Base-by-base conservation (phyloP, 2,888 invertebrate species). In the Poecilobothrus nobilitatus region DNA sequence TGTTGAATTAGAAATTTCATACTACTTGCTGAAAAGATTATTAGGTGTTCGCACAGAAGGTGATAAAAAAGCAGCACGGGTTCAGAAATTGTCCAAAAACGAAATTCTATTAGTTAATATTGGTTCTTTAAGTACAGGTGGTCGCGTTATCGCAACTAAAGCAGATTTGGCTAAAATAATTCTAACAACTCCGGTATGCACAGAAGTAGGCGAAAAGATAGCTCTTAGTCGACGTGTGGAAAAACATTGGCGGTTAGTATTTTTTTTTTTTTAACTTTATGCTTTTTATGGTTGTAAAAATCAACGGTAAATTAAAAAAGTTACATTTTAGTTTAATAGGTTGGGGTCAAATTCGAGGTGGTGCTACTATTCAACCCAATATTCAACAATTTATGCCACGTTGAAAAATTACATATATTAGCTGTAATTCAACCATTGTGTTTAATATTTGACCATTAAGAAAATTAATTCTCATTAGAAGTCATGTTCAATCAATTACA, bases 321-420 rank as follows among this genome's bases (percentile, higher is more conserved):
- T 67, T 68, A 70, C 73, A 73, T 85, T 85, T 37, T 85, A 91
- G 92, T 83, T 89, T 99, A 80, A 99, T 99, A 81, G 99, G 99
- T 75, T 99, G 99, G 99, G 99, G 98, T 75, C 95, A 97, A 83
- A 99, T 99, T 83, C 90, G 95, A 83, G 93, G 96, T 80, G 99
- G 99, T 75, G 92, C 93, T 80, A 96, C 95, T 75, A 96, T 99
- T 78, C 92, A 93, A 78, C 97, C 97, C 68, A 78, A 79, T 68
- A 70, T 74, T 63, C 75, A 76, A 18, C 53, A 53, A 53, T 53
- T 53, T 53, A 53, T 27, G 27, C 27, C 27, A 27, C 27, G 5
- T 5, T 27, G 5, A 27, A 27, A 27, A 27, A 27, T n/a, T n/a
- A n/a, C n/a, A n/a, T n/a, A n/a, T n/a, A n/a, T n/a, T n/a, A n/a